Conservation (phyloP, 2,888 invertebrate genomes). For the Eulithis prunata region DNA sequence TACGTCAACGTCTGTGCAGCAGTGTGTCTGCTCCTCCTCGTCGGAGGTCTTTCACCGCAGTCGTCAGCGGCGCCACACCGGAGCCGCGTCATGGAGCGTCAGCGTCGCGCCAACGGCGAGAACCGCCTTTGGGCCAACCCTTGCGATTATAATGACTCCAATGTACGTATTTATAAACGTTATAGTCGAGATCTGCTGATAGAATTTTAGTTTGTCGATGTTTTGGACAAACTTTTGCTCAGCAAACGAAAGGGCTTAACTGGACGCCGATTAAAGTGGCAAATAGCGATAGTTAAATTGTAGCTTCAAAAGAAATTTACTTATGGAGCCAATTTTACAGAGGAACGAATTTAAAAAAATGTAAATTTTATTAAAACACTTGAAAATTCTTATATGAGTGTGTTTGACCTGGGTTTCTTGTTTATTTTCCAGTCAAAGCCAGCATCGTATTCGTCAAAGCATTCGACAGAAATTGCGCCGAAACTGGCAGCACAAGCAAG, state of each 20-base stretch:
- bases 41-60: constrained; percentile 68
- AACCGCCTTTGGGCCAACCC: constrained; percentile 72
- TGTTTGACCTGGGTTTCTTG: background rate
- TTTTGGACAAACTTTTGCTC: too few relatives aligned
- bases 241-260: too few relatives aligned
- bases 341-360: too few relatives aligned
- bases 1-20: constrained; percentile 81
- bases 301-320: too few relatives aligned
- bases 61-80: constrained; percentile 72
- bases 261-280: too few relatives aligned
- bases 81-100: constrained; percentile 64
- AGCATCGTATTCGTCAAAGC: constrained; percentile 54
- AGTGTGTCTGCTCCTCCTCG: constrained; percentile 73
- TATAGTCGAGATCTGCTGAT: background rate
- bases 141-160: constrained; percentile 64
- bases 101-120: constrained; percentile 59
- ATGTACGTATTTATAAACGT: constrained; percentile 47
- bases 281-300: too few relatives aligned
- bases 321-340: too few relatives aligned
- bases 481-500: constrained; percentile 59
- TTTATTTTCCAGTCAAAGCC: constrained; percentile 63
- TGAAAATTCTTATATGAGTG: too few relatives aligned
- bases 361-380: too few relatives aligned
- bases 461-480: constrained; percentile 57
- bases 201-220: too few relatives aligned